Base-by-base conservation (phyloP, 2,888 invertebrate species). In the Alsophila aescularia region DNA sequence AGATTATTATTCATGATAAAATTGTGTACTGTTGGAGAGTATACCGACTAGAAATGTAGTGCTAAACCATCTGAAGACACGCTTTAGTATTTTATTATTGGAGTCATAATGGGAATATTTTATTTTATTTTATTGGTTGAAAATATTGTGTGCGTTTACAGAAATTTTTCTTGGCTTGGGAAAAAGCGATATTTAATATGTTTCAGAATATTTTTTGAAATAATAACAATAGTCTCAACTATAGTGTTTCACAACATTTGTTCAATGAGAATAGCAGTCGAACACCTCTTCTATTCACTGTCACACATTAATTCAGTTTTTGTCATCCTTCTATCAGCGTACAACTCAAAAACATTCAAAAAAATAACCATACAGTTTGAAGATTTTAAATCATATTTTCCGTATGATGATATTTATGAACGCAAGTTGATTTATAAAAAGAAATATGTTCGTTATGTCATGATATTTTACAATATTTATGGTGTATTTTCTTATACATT, bases 141-240 rank as follows among this genome's bases (percentile, higher is more conserved):
- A 41, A 60, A 59, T 41, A 9, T 60, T 10, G 6, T 62, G 5
- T 51, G 64, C 15, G 7, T 66, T 7, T 59, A 58, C 41, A 58
- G 64, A 53, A 61, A 57, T 35, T 55, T 37, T 14, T 37, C 21
- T 1, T 48, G 34, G 6, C 39, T 58, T 29, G 43, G 43, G 6
- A 45, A 42, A 31, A 14, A 16, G 7, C 65, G 52, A 18, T 40
- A 59, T 27, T 34, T 62, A 31, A 43, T 56, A 12, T 13, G 36
- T 2, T 2, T 44, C 4, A 64, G 58, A 48, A 43, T 61, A 6
- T 6, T 49, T 0, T 8, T 52, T 10, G 67, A 60, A 53, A 15
- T 55, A 16, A 13, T 15, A 8, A 8, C 44, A 2, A n/a, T 49
- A 8, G 21, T 47, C 2, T 8, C 24, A 1, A 12, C 16, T 21